Evolutionary conservation across 2,113 vertebrate species (phyloP).

Genomic region (Leucosticte australis): DNA sequence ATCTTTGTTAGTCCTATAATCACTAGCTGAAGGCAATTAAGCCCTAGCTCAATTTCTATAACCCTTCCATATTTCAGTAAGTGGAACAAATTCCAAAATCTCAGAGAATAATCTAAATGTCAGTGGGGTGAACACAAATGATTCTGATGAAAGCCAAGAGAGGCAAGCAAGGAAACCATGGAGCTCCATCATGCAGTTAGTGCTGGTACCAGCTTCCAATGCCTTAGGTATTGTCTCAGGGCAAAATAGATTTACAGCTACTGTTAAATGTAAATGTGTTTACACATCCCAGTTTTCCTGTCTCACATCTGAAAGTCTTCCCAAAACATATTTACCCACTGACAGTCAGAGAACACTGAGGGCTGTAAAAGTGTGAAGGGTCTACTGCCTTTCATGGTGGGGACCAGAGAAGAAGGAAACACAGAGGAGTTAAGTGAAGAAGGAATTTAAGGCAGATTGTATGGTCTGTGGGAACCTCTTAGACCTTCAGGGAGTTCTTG

Average conservation of each 20-base stretch:
- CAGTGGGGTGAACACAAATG: not conserved
- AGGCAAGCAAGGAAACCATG: not conserved
- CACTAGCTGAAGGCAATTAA: not conserved
- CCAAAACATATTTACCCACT: not conserved
- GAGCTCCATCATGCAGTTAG: not conserved
- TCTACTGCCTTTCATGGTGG: not conserved
- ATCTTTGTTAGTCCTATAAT: not conserved
- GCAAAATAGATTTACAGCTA: not conserved
- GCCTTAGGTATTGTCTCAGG: not conserved
- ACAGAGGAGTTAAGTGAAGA: not conserved
- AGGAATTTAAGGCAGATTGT: not conserved
- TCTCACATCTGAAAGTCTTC: not conserved
- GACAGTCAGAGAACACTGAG: not conserved
- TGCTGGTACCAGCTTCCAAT: not conserved
- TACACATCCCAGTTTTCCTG: not conserved
- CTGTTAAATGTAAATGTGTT: not conserved
- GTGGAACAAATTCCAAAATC: not conserved
- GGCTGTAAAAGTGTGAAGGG: not conserved
- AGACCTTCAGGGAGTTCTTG: not conserved
- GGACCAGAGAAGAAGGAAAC: not conserved
- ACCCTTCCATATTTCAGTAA: not conserved
- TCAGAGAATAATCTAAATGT: not conserved
- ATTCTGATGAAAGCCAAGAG: not conserved
- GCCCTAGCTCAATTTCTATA: not conserved
- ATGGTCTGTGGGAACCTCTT: not conserved